Percentiles rank a stretch among this genome's conserved stretches.
Conservation (phyloP, 2,797 vertebrate species). For the Cebuella pygmaea region DNA sequence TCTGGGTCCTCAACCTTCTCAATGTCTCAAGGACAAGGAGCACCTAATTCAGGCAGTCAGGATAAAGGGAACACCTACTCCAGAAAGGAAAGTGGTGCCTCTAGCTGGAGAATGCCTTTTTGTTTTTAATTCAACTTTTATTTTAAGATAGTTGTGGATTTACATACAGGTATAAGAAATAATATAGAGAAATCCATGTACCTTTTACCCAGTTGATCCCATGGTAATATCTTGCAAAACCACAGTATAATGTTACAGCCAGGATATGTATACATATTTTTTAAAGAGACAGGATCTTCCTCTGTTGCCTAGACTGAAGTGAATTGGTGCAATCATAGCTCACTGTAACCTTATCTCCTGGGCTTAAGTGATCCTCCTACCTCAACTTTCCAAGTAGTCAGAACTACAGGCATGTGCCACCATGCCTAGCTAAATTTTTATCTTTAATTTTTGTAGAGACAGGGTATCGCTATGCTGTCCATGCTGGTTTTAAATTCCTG, state of each 20-base stretch:
- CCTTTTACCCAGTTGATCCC: neutral
- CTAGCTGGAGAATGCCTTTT: neutral
- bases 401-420: neutral
- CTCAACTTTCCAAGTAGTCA: neutral
- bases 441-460: too few relatives aligned
- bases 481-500: too few relatives aligned
- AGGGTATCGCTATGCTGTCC: rapidly evolving
- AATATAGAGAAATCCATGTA: neutral
- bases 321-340: neutral
- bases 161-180: neutral
- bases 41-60: neutral
- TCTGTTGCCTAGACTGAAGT: neutral
- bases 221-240: neutral
- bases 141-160: neutral
- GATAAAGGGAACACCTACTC: neutral
- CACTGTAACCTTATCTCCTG: neutral
- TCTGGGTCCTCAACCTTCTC: neutral
- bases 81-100: neutral
- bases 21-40: neutral
- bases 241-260: neutral
- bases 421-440: neutral
- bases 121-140: neutral
- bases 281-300: neutral
- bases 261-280: neutral
- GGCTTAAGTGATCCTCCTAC: neutral